Conservation (phyloP, 2,888 invertebrate species). For the Cantharis flavilabris region DNA sequence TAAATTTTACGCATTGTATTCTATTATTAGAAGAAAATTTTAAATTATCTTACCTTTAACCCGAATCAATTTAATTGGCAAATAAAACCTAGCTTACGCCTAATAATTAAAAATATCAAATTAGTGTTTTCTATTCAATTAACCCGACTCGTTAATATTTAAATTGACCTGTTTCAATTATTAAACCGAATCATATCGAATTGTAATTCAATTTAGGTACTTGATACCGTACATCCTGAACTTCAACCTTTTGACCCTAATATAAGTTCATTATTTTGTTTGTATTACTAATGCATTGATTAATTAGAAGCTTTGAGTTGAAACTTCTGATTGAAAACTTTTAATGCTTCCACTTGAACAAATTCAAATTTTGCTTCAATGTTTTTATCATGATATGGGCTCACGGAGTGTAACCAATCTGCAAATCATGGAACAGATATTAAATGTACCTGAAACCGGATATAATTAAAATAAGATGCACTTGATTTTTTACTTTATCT, state of each 20-base stretch:
- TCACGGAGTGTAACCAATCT: not conserved
- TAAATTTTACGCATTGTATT: not conserved
- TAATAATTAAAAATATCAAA: not conserved
- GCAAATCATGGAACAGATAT: not conserved
- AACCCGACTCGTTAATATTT: not conserved
- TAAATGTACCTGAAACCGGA: not conserved
- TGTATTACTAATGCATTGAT: not conserved
- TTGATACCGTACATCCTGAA: not conserved
- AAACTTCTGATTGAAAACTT: not conserved
- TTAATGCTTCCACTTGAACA: not conserved
- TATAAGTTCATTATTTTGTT: not conserved
- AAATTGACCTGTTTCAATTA: not conserved
- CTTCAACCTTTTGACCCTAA: not conserved
- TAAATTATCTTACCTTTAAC: not conserved
- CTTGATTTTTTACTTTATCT: not conserved
- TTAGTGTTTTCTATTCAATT: not conserved
- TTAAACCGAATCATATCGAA: not conserved
- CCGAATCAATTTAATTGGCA: not conserved
- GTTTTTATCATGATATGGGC: not conserved
- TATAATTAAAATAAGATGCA: not conserved
- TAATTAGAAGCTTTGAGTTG: not conserved
- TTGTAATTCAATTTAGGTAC: not conserved
- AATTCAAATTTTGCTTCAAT: not conserved
- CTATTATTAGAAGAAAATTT: not conserved
- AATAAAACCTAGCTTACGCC: not conserved